Evolutionary conservation across 1,140 invertebrate genomes (phyloP).

Genomic region (Hyphantria cunea): DNA sequence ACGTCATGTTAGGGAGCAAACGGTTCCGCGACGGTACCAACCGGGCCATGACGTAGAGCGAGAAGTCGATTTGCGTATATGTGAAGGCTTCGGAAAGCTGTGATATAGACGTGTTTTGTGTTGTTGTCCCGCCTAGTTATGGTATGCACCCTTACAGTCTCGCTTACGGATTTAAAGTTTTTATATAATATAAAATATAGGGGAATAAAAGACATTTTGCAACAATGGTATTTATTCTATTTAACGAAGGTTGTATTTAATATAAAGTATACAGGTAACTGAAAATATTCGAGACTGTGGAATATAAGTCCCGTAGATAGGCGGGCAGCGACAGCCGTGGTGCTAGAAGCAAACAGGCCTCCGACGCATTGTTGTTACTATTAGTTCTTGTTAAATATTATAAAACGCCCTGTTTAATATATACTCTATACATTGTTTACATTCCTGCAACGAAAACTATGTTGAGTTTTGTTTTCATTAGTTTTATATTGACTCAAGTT

Average conservation of each 20-base stretch:
- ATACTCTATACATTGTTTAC: conserved; percentile 76
- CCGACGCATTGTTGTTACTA: conserved; percentile 66
- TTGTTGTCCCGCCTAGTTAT: conserved; percentile 7
- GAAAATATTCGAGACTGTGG: background rate
- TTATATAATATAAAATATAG: conserved; percentile 12
- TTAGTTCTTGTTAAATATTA: conserved; percentile 67
- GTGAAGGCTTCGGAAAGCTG: conserved; percentile 32
- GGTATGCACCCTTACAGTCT: background rate
- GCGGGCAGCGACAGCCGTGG: conserved; percentile 50
- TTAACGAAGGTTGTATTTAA: conserved; percentile 27
- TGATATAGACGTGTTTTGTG: conserved; percentile 42
- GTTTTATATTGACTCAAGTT: conserved; percentile 67
- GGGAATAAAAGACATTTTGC: conserved; percentile 20
- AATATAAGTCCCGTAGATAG: background rate
- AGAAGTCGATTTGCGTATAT: conserved; percentile 22
- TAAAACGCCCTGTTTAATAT: conserved; percentile 65
- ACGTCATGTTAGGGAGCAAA: background rate
- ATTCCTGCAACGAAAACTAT: conserved; percentile 77
- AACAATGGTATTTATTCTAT: conserved; percentile 10
- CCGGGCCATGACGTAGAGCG: conserved; percentile 17
- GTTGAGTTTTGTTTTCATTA: conserved; percentile 77
- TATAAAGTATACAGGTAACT: conserved; percentile 6
- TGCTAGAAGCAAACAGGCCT: conserved; percentile 68
- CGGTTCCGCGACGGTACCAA: background rate
- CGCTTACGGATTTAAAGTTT: conserved; percentile 5